A percentile compares a stretch with the other conserved stretches of the same genome.
phyloP scores from a whole-genome alignment of 2,797 vertebrate species.

The Petrocephalus sullivani region DNA sequence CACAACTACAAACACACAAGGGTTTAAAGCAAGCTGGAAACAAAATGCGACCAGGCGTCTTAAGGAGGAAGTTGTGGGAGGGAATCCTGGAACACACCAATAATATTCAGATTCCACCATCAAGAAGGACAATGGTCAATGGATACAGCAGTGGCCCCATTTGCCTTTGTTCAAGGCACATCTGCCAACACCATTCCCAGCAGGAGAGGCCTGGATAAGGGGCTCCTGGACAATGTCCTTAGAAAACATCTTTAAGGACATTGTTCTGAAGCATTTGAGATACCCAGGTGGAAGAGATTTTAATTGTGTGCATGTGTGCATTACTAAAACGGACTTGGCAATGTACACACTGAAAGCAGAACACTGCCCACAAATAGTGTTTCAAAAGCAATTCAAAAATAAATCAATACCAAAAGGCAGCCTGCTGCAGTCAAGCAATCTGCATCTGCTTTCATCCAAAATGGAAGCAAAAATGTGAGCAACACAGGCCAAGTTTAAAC shows the following conservation, averaged over 20 bases:
- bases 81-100: background rate
- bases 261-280: background rate
- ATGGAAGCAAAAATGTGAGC: background rate
- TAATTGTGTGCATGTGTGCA: background rate
- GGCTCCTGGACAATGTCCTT: background rate
- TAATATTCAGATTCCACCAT: background rate
- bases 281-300: background rate
- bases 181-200: slow-evolving; percentile 11
- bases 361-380: background rate
- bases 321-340: background rate
- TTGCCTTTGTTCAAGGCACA: background rate
- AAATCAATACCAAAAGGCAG: background rate
- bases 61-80: background rate
- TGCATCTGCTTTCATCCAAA: background rate
- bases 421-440: background rate
- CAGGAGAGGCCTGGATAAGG: background rate
- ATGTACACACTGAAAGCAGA: background rate
- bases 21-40: background rate
- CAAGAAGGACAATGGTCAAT: background rate
- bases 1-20: background rate
- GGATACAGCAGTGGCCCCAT: background rate
- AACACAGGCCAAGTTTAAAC: background rate
- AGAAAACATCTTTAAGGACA: background rate
- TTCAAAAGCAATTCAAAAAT: background rate
- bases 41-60: background rate